Conservation (phyloP, 2,888 invertebrate species). For the Orchesella flavescens region DNA sequence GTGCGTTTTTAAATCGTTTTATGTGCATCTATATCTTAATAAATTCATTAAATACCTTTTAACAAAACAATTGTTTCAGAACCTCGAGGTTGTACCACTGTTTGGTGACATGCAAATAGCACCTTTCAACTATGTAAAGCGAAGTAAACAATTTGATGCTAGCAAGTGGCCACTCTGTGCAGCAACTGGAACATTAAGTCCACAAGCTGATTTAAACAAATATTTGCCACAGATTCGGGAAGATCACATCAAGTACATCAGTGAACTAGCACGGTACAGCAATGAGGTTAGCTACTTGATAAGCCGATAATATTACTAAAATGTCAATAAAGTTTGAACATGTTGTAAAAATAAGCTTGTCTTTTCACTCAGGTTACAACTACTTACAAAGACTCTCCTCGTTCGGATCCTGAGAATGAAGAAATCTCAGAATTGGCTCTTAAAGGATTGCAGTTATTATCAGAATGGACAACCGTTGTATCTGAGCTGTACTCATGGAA, state of each 20-base stretch:
- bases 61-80: slow-evolving; percentile 77
- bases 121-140: slow-evolving; percentile 96
- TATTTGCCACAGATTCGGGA: slow-evolving; percentile 95
- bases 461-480: slow-evolving; percentile 97
- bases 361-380: slow-evolving; percentile 26
- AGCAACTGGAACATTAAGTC: slow-evolving; percentile 85
- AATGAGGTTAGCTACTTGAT: slow-evolving; percentile 27
- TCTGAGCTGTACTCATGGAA: slow-evolving; percentile 99
- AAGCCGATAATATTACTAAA: not conserved
- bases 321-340: not conserved
- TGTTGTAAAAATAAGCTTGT: not conserved
- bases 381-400: slow-evolving; percentile 76
- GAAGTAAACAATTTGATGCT: slow-evolving; percentile 93
- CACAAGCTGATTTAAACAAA: slow-evolving; percentile 95
- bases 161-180: slow-evolving; percentile 90
- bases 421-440: slow-evolving; percentile 77
- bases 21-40: not conserved
- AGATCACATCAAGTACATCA: slow-evolving; percentile 97
- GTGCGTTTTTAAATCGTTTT: slow-evolving; percentile 76
- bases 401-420: slow-evolving; percentile 75
- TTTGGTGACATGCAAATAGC: slow-evolving; percentile 99
- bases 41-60: too few species aligned
- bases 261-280: slow-evolving; percentile 74
- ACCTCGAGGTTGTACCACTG: slow-evolving; percentile 93
- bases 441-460: slow-evolving; percentile 91